A percentile compares a stretch with the other conserved stretches of the same genome.
Evolutionary conservation across 2,888 invertebrate species (phyloP).

Genomic region (Leucophenga montana): DNA sequence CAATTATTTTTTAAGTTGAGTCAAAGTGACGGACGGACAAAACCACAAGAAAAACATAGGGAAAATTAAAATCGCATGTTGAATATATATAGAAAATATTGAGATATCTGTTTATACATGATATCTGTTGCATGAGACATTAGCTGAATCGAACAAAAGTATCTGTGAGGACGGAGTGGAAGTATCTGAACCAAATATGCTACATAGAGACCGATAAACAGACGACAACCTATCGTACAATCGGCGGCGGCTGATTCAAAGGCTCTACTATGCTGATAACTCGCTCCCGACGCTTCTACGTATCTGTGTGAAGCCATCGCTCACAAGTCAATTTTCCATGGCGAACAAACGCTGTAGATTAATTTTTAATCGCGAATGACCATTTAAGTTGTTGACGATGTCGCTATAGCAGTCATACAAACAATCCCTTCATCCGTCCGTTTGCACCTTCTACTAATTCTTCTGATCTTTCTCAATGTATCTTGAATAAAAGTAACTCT

Average conservation of each 20-base stretch:
- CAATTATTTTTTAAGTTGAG: background rate
- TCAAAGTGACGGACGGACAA: background rate
- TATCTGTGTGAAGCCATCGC: slow-evolving; percentile 6
- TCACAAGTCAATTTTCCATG: background rate
- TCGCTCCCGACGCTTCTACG: slow-evolving; percentile 25
- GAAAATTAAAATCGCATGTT: too few relatives aligned
- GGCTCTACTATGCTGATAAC: slow-evolving; percentile 52
- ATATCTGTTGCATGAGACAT: background rate
- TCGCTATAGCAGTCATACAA: background rate
- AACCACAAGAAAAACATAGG: too few relatives aligned
- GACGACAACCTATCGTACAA: slow-evolving; percentile 42
- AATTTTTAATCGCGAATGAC: slow-evolving; percentile 65
- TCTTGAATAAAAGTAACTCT: too few relatives aligned
- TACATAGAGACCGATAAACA: background rate
- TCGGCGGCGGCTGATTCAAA: slow-evolving; percentile 62
- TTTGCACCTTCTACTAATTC: too few relatives aligned
- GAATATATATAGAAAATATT: too few relatives aligned
- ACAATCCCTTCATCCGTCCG: too few relatives aligned
- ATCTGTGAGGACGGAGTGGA: too few relatives aligned
- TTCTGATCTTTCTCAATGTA: too few relatives aligned
- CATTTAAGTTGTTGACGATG: slow-evolving; percentile 57
- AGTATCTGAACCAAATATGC: background rate
- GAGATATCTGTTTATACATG: background rate
- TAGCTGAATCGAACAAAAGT: background rate
- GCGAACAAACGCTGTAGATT: slow-evolving; percentile 50